These are phyloP conservation scores for Drosophila mettleri DNA, from an alignment of 2,888 invertebrate species.

Conservation along the genomic window DNA sequence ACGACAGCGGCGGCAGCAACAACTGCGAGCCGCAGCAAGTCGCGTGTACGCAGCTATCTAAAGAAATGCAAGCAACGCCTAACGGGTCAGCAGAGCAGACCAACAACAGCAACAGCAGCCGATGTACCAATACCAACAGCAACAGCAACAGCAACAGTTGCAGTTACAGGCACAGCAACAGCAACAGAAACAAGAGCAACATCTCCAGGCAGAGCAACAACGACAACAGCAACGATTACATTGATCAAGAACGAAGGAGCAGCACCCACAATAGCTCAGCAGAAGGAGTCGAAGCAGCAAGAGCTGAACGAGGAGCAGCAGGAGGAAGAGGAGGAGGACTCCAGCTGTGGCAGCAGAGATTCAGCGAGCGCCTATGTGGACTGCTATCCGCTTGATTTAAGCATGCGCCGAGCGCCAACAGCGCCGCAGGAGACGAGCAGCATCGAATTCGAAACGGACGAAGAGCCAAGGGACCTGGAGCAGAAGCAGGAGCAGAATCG, in stretches of 20 bases:
- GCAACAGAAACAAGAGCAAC: constrained; percentile 22
- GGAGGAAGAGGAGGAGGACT: constrained; percentile 37
- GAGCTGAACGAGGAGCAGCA: constrained; percentile 2
- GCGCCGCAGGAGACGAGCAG: constrained; percentile 50
- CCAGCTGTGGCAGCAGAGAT: constrained; percentile 59
- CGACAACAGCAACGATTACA: constrained; percentile 42
- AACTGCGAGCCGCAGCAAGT: constrained; percentile 82
- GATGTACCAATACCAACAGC: constrained; percentile 32
- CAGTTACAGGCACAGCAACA: constrained; percentile 13
- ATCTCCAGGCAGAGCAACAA: constrained; percentile 38
- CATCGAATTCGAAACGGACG: constrained; percentile 27
- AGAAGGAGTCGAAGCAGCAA: neutral
- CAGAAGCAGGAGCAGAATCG: neutral
- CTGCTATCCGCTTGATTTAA: constrained; percentile 62
- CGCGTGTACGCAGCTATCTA: constrained; percentile 85
- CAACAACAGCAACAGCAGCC: constrained; percentile 45
- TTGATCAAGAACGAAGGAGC: constrained; percentile 42
- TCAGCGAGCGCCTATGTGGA: constrained; percentile 59
- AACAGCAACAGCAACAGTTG: constrained; percentile 20
- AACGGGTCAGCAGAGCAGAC: constrained; percentile 79
- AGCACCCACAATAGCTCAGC: constrained; percentile 37
- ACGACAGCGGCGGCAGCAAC: constrained; percentile 10
- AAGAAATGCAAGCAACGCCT: constrained; percentile 84
- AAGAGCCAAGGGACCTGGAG: constrained; percentile 7
- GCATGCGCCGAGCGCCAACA: constrained; percentile 52